phyloP scores from a whole-genome alignment of 23 tunicate species.

The Oikopleura vanhoeffeni region DNA sequence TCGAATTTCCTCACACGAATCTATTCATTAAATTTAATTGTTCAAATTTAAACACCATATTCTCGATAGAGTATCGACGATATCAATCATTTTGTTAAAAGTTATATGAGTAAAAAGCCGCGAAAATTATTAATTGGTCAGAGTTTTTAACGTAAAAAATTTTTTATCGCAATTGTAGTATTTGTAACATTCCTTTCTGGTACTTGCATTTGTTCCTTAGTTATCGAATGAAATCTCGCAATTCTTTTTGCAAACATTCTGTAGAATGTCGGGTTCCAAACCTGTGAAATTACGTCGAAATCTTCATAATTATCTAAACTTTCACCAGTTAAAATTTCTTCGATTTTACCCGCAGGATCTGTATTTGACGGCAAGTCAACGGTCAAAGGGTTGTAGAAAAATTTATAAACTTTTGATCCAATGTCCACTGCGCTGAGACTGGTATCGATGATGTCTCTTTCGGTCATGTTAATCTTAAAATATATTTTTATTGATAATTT shows the following conservation, averaged over 20 bases:
- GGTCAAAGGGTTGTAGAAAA: neutral
- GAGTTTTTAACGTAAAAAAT: too few species aligned
- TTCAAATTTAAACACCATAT: too few species aligned
- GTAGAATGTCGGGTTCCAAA: neutral
- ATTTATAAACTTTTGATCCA: neutral
- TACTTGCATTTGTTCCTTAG: neutral
- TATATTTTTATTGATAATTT: too few species aligned
- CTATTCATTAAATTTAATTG: too few species aligned
- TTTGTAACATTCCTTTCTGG: too few species aligned
- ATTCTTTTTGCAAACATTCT: neutral
- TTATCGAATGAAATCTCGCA: neutral
- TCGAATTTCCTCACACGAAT: too few species aligned
- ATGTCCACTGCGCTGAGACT: neutral
- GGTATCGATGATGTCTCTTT: neutral
- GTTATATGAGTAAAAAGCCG: too few species aligned
- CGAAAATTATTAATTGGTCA: too few species aligned
- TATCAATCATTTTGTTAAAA: too few species aligned
- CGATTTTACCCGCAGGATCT: neutral
- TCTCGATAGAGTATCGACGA: too few species aligned
- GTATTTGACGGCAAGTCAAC: neutral
- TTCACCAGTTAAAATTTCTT: neutral
- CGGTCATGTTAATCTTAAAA: neutral
- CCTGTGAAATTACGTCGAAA: neutral
- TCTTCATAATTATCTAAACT: neutral
- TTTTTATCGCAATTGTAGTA: too few species aligned